phyloP scores from a whole-genome alignment of 2,797 vertebrate species.

The Babyrousa celebensis region DNA sequence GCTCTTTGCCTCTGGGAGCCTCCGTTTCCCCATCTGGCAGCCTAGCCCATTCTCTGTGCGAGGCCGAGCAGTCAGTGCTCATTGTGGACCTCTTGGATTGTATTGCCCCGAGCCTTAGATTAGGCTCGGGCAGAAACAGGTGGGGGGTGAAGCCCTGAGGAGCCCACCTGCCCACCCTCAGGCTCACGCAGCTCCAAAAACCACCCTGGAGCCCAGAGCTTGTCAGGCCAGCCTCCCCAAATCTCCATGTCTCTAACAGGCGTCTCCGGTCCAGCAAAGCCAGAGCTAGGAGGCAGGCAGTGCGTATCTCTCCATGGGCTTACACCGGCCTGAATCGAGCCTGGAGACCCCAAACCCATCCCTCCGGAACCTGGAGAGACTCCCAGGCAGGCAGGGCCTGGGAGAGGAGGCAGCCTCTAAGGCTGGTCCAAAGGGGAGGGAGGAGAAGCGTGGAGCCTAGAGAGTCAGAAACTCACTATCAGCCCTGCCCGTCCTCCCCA shows the following conservation, averaged over 20 bases:
- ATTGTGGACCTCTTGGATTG: neutral
- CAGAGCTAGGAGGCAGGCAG: neutral
- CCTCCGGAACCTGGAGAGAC: neutral
- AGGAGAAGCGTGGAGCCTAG: neutral
- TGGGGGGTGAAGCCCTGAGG: neutral
- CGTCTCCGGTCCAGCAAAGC: neutral
- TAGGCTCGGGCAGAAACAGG: neutral
- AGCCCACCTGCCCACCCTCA: neutral
- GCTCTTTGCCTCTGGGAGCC: neutral
- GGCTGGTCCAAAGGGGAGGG: neutral
- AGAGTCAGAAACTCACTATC: conserved; percentile 82
- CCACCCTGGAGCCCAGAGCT: neutral
- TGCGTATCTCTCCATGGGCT: neutral
- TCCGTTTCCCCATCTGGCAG: neutral
- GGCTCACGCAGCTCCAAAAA: neutral
- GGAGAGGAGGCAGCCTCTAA: neutral
- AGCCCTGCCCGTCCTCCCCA: conserved; percentile 84
- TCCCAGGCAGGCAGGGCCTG: neutral
- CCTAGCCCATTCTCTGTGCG: neutral
- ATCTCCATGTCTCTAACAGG: neutral
- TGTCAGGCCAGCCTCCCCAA: neutral
- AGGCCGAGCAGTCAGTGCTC: neutral
- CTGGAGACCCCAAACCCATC: neutral
- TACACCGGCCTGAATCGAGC: neutral
- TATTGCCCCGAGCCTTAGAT: neutral